These are phyloP conservation scores for Leptinotarsa lineolata DNA, from an alignment of 1,140 invertebrate species.

Conservation along the genomic window DNA sequence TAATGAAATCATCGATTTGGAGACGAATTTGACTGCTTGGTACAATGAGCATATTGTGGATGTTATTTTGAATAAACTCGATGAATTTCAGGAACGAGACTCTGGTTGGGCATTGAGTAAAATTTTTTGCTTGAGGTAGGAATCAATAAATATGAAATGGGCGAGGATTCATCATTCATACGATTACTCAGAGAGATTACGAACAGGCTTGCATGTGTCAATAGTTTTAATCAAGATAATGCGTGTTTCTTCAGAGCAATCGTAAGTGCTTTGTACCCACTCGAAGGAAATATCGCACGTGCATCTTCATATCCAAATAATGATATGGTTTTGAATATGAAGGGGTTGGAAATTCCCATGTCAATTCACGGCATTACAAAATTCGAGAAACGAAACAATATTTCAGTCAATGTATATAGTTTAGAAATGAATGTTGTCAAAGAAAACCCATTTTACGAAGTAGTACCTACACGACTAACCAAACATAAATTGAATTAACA, in stretches of 20 bases:
- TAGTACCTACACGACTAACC: neutral
- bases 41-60: neutral
- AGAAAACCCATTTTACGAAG: constrained; percentile 15
- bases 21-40: neutral
- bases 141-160: neutral
- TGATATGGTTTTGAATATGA: neutral
- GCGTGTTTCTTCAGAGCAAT: neutral
- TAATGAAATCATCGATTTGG: neutral
- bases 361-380: neutral
- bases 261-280: neutral
- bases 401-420: constrained; percentile 40
- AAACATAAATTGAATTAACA: constrained; percentile 38
- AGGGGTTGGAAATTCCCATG: neutral
- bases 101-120: neutral
- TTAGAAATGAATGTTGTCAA: constrained; percentile 26
- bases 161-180: neutral
- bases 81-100: neutral
- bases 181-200: neutral
- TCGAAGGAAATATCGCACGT: neutral
- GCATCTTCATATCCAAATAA: neutral
- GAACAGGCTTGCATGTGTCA: neutral
- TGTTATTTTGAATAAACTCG: neutral
- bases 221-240: neutral
- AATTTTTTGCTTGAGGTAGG: neutral
- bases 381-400: constrained; percentile 12